Evolutionary conservation across 2,113 vertebrate genomes (phyloP), one percentile per base, ranked within the genome.

Genomic region (Mesocricetus auratus): DNA sequence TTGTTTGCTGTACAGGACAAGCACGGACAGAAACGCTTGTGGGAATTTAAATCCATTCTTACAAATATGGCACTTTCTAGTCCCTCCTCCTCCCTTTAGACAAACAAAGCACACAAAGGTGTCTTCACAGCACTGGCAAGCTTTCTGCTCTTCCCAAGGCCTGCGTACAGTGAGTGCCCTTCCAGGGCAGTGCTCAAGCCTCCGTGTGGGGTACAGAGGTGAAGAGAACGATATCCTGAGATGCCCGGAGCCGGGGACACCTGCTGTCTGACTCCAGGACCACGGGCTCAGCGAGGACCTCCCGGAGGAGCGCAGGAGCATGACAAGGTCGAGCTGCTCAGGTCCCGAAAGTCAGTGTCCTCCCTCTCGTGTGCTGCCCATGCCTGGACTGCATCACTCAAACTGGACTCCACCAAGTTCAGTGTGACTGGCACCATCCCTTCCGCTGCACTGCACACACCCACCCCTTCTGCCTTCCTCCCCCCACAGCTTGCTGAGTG

Each of bases 231-330:
- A 11, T 45, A 16, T 5, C 15, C 60, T 71, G 66, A 86, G 73
- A 58, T 24, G 16, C 45, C n/a, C 0, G 0, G 2, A 21, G 31
- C 31, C 78, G 12, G 0, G 36, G 3, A 15, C 26, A 16, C 56
- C 73, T 87, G 21, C 24, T 24, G 16, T 36, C n/a, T 74, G 87
- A 47, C 26, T 86, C 33, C 0, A 15, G 45, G 71, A 60, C 11
- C 79, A 82, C 15, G 12, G 60, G n/a, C 33, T 66, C 33, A 19
- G 26, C 50, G 31, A 58, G 81, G 56, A 5, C 62, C 79, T 56
- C 36, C 12, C 26, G 5, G 68, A 82, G 33, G 42, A 74, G 22
- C n/a, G 47, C 58, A n/a, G n/a, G 12, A 83, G 17, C 33, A 39
- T 24, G 81, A 39, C 53, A 26, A 0, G 21, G 26, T 39, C 31